phyloP scores from a whole-genome alignment of 1,140 invertebrate genomes.

The Zeugodacus cucurbitae region DNA sequence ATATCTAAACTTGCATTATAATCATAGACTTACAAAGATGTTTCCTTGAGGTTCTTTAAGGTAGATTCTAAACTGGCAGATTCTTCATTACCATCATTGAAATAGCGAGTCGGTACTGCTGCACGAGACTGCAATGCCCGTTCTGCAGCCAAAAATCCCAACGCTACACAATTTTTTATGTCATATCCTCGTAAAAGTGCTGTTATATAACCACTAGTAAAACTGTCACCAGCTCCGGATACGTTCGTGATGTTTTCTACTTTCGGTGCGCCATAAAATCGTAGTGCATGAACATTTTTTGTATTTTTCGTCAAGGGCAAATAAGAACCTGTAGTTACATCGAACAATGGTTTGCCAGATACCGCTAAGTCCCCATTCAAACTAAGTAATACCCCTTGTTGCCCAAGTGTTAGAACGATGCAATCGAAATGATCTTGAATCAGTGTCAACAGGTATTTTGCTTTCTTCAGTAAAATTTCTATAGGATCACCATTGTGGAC shows the following conservation, averaged over 20 bases:
- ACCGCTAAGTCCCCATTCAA: constrained; percentile 44
- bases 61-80: background rate
- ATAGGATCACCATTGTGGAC: background rate
- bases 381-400: constrained; percentile 69
- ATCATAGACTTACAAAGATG: no score
- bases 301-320: background rate
- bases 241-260: constrained; percentile 70
- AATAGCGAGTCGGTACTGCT: constrained; percentile 67
- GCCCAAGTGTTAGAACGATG: constrained; percentile 71
- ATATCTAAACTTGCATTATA: no score
- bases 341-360: constrained; percentile 49
- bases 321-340: constrained; percentile 2
- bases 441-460: constrained; percentile 48
- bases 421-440: constrained; percentile 66
- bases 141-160: constrained; percentile 70
- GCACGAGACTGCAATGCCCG: constrained; percentile 67
- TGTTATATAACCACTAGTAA: constrained; percentile 72
- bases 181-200: constrained; percentile 66
- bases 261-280: constrained; percentile 67
- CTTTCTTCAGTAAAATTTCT: background rate
- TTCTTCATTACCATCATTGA: constrained; percentile 44
- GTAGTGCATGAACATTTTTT: constrained; percentile 43
- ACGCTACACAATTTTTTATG: constrained; percentile 68
- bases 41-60: constrained; percentile 1
- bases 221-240: constrained; percentile 75